Evolutionary conservation across 2,888 invertebrate species (phyloP), one percentile per base, ranked within the genome.

Genomic region (Xylota sylvarum): DNA sequence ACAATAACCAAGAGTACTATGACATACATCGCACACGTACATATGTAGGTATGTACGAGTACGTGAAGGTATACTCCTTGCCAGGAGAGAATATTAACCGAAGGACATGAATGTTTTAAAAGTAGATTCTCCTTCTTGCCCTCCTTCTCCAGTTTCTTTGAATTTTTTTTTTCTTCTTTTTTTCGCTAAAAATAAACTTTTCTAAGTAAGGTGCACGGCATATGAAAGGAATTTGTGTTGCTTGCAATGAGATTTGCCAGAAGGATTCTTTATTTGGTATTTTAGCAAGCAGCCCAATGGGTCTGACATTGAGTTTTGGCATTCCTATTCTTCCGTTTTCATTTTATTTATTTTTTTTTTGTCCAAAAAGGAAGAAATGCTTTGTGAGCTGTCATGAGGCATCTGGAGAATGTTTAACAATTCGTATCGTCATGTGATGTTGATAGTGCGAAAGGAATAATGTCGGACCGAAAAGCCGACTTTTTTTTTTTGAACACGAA

Each of bases 341-440:
- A n/a, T n/a, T n/a, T n/a, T n/a, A n/a, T n/a, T n/a, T n/a, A n/a
- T 58, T 19, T 56, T 56, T 30, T 40, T 50, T 30, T 46, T 14
- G 1, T 23, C 23, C 23, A 30, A 17, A 40, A 74, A 69, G 12
- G 52, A 70, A 37, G 27, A 72, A 58, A 60, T 46, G 46, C 56
- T 62, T 73, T 79, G 46, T 84, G 60, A 79, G 69, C 62, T 84
- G 80, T 84, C 80, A 80, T 64, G 79, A 69, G 35, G 62, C 69
- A 74, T 64, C 23, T 43, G n/a, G 19, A 80, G 43, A 67, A 74
- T 69, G 64, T 50, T 74, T 64, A 55, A 43, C 79, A 74, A 64
- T 74, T 79, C 74, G 84, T 84, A 74, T 52, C 55, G 73, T 43
- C 67, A 69, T 73, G 46, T 73, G 55, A 67, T 55, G 67, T 40